Evolutionary conservation across 2,797 vertebrate species (phyloP).

Genomic region (Scolopax bukidnonensis): DNA sequence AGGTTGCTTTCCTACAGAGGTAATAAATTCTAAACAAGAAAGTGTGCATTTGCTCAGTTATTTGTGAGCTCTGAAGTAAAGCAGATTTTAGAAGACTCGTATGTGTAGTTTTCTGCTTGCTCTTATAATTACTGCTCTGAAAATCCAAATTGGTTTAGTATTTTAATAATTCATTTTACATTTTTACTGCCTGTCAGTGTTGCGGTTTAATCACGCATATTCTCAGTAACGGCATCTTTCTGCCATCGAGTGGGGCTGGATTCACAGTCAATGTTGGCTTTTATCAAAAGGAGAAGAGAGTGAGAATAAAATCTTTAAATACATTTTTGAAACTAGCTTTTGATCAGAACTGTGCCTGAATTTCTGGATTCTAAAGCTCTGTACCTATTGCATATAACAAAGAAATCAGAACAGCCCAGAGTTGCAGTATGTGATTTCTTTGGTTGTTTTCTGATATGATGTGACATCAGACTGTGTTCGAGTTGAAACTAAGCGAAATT

Average conservation of each 20-base stretch:
- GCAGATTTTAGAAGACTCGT: neutral
- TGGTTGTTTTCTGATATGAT: neutral
- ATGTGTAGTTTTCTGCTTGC: conserved; percentile 13
- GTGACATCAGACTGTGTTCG: neutral
- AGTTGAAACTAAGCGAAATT: conserved; percentile 3
- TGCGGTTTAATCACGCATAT: conserved; percentile 32
- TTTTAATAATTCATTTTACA: conserved; percentile 57
- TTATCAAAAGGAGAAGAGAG: conserved; percentile 27
- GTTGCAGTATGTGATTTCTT: neutral
- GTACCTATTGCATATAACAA: neutral
- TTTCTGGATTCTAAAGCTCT: conserved; percentile 3
- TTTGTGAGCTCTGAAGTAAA: conserved; percentile 28
- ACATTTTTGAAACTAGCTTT: neutral
- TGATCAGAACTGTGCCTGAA: neutral
- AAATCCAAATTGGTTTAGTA: conserved; percentile 42
- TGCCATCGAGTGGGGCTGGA: conserved; percentile 56
- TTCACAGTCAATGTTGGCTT: conserved; percentile 38
- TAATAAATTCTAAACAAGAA: neutral
- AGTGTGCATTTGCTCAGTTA: neutral
- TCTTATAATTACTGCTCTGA: conserved; percentile 39
- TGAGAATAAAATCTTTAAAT: conserved; percentile 27
- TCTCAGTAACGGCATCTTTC: conserved; percentile 53
- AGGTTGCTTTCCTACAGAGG: neutral
- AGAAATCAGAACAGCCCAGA: neutral
- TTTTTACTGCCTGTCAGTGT: conserved; percentile 46